Conservation (phyloP, 1,140 invertebrate genomes). For the Drosophila sp. region DNA sequence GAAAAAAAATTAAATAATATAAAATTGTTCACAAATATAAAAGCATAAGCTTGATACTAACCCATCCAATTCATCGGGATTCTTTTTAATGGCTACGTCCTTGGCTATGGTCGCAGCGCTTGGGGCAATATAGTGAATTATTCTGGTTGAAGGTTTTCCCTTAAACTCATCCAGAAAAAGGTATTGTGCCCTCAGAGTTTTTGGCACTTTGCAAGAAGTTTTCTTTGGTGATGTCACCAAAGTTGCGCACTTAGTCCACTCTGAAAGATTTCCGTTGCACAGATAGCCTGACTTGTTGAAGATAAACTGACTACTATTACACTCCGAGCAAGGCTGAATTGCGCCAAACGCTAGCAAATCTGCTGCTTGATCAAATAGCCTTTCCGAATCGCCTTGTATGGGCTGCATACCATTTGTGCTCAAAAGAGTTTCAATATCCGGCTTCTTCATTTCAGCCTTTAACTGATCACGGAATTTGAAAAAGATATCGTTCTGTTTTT, state of each 20-base stretch:
- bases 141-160: constrained; percentile 85
- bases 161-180: constrained; percentile 88
- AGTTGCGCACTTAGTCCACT: constrained; percentile 95
- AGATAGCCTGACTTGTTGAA: constrained; percentile 90
- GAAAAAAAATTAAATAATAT: constrained; percentile 6
- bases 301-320: constrained; percentile 89
- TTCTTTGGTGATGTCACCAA: constrained; percentile 89
- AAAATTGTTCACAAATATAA: constrained; percentile 14
- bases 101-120: constrained; percentile 77
- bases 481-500: constrained; percentile 91
- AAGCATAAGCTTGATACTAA: constrained; percentile 46
- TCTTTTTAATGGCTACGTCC: constrained; percentile 83
- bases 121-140: constrained; percentile 86
- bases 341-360: constrained; percentile 96
- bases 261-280: constrained; percentile 92
- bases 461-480: constrained; percentile 87
- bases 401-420: constrained; percentile 89
- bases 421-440: constrained; percentile 87
- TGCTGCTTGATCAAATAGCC: constrained; percentile 90
- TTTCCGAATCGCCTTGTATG: constrained; percentile 85
- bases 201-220: constrained; percentile 89
- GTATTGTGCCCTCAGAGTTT: constrained; percentile 86
- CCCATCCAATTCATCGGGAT: constrained; percentile 84
- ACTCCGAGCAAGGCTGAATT: constrained; percentile 90
- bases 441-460: constrained; percentile 84